Conservation (phyloP, 2,888 invertebrate species). For the Parascotia fuliginaria region DNA sequence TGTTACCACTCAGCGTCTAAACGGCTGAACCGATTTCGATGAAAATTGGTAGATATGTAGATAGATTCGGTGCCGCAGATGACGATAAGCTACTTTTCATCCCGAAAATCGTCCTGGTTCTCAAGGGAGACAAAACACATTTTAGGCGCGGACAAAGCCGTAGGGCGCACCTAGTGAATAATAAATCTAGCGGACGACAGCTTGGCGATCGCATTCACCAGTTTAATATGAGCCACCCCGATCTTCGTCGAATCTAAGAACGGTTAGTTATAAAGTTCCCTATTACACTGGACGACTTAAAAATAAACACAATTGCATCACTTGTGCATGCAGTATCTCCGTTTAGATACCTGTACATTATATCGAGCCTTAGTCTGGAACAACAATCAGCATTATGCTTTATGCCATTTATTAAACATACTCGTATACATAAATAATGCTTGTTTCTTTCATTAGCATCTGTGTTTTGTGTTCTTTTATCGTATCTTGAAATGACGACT, state of each 20-base stretch:
- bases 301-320: conserved; percentile 78
- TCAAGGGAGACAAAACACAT: too few species aligned
- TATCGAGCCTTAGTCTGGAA: conserved; percentile 46
- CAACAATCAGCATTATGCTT: conserved; percentile 60
- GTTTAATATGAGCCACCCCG: conserved; percentile 66
- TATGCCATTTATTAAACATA: conserved; percentile 11
- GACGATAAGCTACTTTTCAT: too few species aligned
- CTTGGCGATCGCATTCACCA: conserved; percentile 58
- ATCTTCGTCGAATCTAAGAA: conserved; percentile 36
- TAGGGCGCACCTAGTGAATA: too few species aligned
- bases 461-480: conserved; percentile 24
- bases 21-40: too few species aligned
- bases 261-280: conserved; percentile 45
- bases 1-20: too few species aligned
- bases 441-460: conserved; percentile 38
- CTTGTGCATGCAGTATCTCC: conserved; percentile 58
- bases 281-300: conserved; percentile 63
- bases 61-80: too few species aligned
- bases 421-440: conserved; percentile 21
- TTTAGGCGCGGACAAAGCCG: too few species aligned
- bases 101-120: too few species aligned
- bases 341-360: conserved; percentile 26
- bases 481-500: neutral
- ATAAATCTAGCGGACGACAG: conserved; percentile 57
- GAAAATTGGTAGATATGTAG: too few species aligned